These are phyloP conservation scores for Drosophila pseudotalamancana DNA, from an alignment of 2,888 invertebrate genomes.

Conservation along the genomic window DNA sequence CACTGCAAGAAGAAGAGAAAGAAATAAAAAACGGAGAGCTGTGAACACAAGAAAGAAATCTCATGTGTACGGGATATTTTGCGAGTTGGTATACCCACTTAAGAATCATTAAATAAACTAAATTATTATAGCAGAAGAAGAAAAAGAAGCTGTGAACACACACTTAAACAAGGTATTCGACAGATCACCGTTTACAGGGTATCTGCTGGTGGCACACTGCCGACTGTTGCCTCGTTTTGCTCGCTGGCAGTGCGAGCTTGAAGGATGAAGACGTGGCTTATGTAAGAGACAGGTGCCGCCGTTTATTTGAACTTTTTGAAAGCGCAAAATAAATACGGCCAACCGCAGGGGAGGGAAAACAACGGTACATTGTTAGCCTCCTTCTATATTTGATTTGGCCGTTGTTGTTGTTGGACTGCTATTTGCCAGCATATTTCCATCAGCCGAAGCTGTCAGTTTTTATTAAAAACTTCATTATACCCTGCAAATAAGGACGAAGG, in stretches of 20 bases:
- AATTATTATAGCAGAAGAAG: too few species aligned
- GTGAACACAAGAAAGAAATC: too few species aligned
- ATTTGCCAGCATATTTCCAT: conserved; percentile 50
- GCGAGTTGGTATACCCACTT: too few species aligned
- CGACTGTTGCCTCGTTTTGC: too few species aligned
- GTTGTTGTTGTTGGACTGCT: conserved; percentile 3
- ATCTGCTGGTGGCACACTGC: too few species aligned
- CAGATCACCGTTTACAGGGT: background rate
- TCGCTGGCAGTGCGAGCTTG: background rate
- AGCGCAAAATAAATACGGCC: conserved; percentile 24
- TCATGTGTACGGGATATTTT: too few species aligned
- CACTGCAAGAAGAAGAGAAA: too few species aligned
- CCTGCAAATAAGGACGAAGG: conserved; percentile 21
- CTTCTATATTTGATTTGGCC: conserved; percentile 29
- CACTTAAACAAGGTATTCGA: too few species aligned
- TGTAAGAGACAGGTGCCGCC: conserved; percentile 63
- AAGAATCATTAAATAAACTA: too few species aligned
- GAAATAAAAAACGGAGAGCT: too few species aligned
- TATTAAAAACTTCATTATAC: conserved; percentile 69
- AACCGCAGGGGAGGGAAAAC: background rate
- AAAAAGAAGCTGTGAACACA: too few species aligned
- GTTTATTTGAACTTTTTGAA: conserved; percentile 54
- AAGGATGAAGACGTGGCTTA: conserved; percentile 25
- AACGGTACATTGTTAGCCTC: conserved; percentile 12
- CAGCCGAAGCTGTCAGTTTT: conserved; percentile 54